Evolutionary conservation across 2,797 vertebrate genomes (phyloP), one percentile per base, ranked within the genome.

Genomic region (Esox lucius): DNA sequence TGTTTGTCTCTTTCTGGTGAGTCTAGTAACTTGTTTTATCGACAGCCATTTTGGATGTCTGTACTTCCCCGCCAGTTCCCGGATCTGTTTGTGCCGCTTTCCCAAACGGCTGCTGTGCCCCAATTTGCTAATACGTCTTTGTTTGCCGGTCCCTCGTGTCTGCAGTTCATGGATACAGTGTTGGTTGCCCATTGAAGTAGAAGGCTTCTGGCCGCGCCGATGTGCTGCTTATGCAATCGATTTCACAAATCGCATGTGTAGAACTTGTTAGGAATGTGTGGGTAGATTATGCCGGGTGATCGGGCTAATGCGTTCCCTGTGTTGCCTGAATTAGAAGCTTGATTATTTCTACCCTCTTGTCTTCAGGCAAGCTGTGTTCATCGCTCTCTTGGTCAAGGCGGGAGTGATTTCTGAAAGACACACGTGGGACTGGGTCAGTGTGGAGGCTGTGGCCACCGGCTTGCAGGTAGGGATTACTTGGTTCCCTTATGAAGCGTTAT

Each of bases 1-100:
- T 99, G 76, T 99, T 99, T 77, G 97, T 97, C 81, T 99, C 97
- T 42, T 99, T 99, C 89, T 99, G 97, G 98, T 98, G 93, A 96
- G 92, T 90, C 3, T 70, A 12, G 9, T 46, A 46, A 9, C 24
- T 28, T 28, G 22, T 26, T 70, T 49, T 26, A 15, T 2, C 2
- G 22, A n/a, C 5, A 12, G 33, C 35, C 39, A 15, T 35, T 68
- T 68, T 46, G n/a, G 22, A 24, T 24, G 9, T 24, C 22, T 16
- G 19, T 46, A 24, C 4, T 35, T 46, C 33, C 8, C 15, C 9
- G 7, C 56, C 56, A 12, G 56, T 7, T 61, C 24, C 11, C 56
- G 11, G 56, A 61, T 61, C 56, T 12, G 22, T 61, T 26, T 24
- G 56, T 61, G 56, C 22, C 24, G 56, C 19, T 56, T 61, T 61